Base-by-base conservation (phyloP, 2,888 invertebrate genomes). In the Volucella zonaria region DNA sequence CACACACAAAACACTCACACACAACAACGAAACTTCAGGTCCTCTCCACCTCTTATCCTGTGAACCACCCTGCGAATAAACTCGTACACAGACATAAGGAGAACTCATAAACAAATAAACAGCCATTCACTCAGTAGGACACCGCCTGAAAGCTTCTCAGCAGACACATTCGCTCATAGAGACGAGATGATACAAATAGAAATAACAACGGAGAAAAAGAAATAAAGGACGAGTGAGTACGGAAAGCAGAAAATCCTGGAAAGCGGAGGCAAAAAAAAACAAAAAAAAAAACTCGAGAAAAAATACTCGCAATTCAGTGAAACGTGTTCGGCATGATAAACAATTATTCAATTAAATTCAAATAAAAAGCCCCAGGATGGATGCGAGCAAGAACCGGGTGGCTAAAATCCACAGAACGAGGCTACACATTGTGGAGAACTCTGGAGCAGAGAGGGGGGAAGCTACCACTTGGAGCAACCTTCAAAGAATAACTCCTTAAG, bases 341-440 rank as follows among this genome's bases (percentile, higher is more conserved):
- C 89, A 91, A 91, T 91, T 91, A 91, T 91, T 91, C 90, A 91
- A 91, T 91, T 91, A 91, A 91, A 90, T 91, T 89, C 89, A 89
- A 89, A 91, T 90, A 89, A 89, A 89, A 88, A 88, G 88, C 90
- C 87, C 87, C 75, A 87, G 87, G 81, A 81, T 52, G 62, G 77
- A 68, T 74, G 85, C 81, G 85, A 85, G 70, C 52, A 62, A 58
- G 62, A 58, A 62, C 38, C 31, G 31, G 80, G 71, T 71, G 64
- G 80, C 58, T 62, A 61, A 62, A 62, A 62, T 51, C 31, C 58
- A 70, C 51, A 38, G 12, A 58, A 58, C 61, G 68, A 79, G 54
- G 64, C 51, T 40, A 23, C 31, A 31, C 31, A 31, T 31, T 31
- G n/a, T n/a, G n/a, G 45, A 54, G 51, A 4, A 61, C 52, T 68